A percentile compares a stretch with the other conserved stretches of the same genome.
Evolutionary conservation across 2,888 invertebrate genomes (phyloP).

Genomic region (Andrena bucephala): DNA sequence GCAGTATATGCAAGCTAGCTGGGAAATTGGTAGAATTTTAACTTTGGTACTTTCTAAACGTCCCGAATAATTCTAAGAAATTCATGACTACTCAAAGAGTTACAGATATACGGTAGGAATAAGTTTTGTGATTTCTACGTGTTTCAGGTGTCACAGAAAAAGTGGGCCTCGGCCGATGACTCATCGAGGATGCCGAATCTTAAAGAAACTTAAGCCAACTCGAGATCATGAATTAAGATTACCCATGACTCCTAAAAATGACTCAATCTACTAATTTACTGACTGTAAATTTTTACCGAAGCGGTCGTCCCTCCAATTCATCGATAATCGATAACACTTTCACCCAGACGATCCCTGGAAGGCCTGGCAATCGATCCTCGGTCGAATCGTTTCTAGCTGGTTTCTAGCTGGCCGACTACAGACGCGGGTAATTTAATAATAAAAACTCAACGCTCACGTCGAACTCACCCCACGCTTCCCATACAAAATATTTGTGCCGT

Average conservation of each 20-base stretch:
- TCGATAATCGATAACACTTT: not conserved
- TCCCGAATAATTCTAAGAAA: no score
- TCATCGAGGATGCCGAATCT: no score
- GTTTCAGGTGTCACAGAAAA: no score
- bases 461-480: slow-evolving; percentile 49
- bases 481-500: slow-evolving; percentile 77
- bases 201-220: no score
- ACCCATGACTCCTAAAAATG: not conserved
- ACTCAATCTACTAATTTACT: not conserved
- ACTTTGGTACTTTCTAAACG: no score
- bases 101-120: no score
- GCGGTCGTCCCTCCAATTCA: not conserved
- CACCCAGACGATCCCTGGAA: not conserved
- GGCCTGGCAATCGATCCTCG: slow-evolving; percentile 14
- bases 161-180: no score
- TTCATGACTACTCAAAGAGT: no score
- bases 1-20: no score
- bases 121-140: no score
- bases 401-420: slow-evolving; percentile 27
- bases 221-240: no score
- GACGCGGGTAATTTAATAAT: slow-evolving; percentile 45
- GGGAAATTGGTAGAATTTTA: no score
- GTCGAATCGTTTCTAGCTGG: slow-evolving; percentile 28
- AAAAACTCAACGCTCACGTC: slow-evolving; percentile 66
- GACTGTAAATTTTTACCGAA: not conserved